Conservation (phyloP, 2,797 vertebrate species). For the Propithecus perrieri region DNA sequence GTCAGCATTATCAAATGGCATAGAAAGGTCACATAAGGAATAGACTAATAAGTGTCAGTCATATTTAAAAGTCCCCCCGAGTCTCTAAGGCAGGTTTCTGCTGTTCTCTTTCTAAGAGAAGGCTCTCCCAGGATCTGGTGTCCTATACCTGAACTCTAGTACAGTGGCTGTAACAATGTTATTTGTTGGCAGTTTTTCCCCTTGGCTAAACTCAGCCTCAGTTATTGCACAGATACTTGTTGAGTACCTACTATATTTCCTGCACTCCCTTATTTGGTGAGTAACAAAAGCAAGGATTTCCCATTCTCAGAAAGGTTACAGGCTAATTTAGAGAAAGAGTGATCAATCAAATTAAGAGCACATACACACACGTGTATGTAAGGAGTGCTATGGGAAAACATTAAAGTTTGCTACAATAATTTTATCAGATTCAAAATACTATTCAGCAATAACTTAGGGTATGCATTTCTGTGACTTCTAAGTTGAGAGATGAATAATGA, state of each 20-base stretch:
- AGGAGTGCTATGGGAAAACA: not conserved
- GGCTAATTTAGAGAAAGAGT: not conserved
- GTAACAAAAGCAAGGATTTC: not conserved
- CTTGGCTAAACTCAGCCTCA: not conserved
- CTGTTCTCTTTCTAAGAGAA: not conserved
- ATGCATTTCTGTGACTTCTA: not conserved
- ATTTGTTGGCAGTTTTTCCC: not conserved
- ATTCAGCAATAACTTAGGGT: not conserved
- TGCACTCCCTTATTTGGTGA: not conserved
- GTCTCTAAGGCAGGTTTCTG: not conserved
- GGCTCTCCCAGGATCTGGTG: not conserved
- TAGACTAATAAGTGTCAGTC: not conserved
- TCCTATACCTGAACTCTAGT: not conserved
- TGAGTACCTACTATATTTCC: not conserved
- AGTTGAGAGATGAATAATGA: not conserved
- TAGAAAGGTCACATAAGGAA: not conserved
- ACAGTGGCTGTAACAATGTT: not conserved
- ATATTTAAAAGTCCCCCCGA: not conserved
- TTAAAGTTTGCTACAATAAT: not conserved
- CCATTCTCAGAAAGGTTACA: not conserved
- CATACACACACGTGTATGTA: not conserved
- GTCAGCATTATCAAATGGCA: not conserved
- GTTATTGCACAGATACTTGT: not conserved
- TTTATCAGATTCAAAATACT: not conserved
- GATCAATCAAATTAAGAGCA: not conserved